Evolutionary conservation across 2,888 invertebrate species (phyloP).

Genomic region (Drosophila tanythrix): DNA sequence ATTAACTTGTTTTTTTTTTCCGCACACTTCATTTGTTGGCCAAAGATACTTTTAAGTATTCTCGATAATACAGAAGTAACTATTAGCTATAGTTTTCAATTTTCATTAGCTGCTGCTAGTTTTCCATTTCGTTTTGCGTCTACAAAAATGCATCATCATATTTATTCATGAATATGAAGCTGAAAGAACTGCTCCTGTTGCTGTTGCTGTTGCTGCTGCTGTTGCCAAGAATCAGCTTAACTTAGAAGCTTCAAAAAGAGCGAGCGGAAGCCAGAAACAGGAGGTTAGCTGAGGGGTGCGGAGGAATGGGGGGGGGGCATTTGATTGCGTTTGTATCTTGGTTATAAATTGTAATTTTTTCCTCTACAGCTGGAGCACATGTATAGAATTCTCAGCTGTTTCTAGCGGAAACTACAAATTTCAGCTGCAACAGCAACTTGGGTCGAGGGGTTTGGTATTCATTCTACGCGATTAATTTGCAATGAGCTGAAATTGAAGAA

Average conservation of each 20-base stretch:
- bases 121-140: constrained; percentile 39
- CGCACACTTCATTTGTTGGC: background rate
- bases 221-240: constrained; percentile 69
- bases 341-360: constrained; percentile 73
- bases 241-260: constrained; percentile 71
- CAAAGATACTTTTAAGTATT: background rate
- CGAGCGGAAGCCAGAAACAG: constrained; percentile 46
- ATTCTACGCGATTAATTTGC: constrained; percentile 70
- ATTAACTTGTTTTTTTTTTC: constrained; percentile 39
- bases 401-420: constrained; percentile 6
- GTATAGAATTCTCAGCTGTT: constrained; percentile 24
- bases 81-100: constrained; percentile 3
- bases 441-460: constrained; percentile 3
- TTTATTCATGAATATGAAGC: constrained; percentile 68
- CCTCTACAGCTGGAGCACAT: constrained; percentile 26
- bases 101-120: constrained; percentile 38
- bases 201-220: constrained; percentile 24
- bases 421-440: background rate
- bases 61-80: background rate
- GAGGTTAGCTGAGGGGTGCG: constrained; percentile 13
- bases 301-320: constrained; percentile 35
- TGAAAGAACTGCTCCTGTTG: background rate
- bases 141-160: constrained; percentile 50
- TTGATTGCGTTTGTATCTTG: constrained; percentile 75
- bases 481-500: constrained; percentile 79